Evolutionary conservation across 1,140 invertebrate species (phyloP).

Genomic region (Sycophaga agraensis): DNA sequence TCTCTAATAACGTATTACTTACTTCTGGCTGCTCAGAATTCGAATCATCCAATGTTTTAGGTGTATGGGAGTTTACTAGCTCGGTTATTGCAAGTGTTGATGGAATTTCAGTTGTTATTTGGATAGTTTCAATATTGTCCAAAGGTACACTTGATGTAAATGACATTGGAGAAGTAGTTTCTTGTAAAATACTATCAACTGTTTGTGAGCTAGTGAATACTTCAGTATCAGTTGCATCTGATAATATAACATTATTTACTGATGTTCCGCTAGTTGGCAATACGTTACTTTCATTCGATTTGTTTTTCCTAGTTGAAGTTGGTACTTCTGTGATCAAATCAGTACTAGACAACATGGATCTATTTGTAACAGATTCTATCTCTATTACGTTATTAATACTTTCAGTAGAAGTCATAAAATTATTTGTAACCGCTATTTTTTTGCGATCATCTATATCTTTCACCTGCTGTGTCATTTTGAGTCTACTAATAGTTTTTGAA

Average conservation of each 20-base stretch:
- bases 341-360: slow-evolving; percentile 4
- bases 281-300: background rate
- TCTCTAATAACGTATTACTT: slow-evolving; percentile 21
- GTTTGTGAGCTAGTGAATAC: background rate
- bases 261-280: background rate
- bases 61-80: background rate
- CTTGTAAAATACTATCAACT: background rate
- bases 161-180: slow-evolving; percentile 12
- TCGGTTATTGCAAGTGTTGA: background rate
- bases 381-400: background rate
- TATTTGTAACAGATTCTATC: slow-evolving; percentile 21
- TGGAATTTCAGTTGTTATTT: slow-evolving; percentile 19
- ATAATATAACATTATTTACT: background rate
- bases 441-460: background rate
- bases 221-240: background rate
- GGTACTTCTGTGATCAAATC: slow-evolving; percentile 20
- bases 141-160: background rate
- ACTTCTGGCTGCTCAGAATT: background rate
- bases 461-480: background rate
- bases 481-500: background rate
- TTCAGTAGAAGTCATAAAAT: background rate
- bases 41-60: slow-evolving; percentile 10
- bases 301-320: slow-evolving; percentile 10
- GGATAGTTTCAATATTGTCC: background rate
- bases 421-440: background rate